These are phyloP conservation scores for Gryon sp. DNA, from an alignment of 1,140 invertebrate species.

Conservation along the genomic window DNA sequence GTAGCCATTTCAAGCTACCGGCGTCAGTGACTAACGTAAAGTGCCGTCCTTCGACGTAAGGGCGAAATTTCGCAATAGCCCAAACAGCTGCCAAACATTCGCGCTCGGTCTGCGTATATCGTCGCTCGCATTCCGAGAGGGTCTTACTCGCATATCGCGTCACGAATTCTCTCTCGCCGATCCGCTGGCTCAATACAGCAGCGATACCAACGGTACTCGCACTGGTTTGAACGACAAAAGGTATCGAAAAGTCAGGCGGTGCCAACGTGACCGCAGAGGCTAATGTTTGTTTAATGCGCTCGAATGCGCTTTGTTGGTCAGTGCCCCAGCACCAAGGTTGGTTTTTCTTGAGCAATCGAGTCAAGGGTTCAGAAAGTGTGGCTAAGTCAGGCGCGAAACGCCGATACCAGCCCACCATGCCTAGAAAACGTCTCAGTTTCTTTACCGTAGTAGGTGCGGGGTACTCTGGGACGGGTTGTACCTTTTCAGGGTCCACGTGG, in stretches of 20 bases:
- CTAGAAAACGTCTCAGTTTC: slow-evolving; percentile 57
- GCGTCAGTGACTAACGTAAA: background rate
- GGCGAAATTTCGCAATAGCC: background rate
- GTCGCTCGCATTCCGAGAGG: background rate
- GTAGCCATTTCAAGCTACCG: slow-evolving; percentile 68
- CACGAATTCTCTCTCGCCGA: slow-evolving; percentile 16
- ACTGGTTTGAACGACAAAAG: background rate
- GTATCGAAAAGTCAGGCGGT: background rate
- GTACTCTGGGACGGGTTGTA: slow-evolving; percentile 17
- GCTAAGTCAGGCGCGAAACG: slow-evolving; percentile 70
- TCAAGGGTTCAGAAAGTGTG: slow-evolving; percentile 9
- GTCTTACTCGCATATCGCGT: slow-evolving; percentile 36
- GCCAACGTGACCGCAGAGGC: background rate
- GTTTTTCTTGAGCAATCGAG: background rate
- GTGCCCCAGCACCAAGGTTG: slow-evolving; percentile 4
- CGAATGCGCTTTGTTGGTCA: background rate
- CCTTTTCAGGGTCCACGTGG: slow-evolving; percentile 18
- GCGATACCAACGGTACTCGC: background rate
- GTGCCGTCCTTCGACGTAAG: background rate
- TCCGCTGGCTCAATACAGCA: background rate
- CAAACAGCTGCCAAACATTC: slow-evolving; percentile 23
- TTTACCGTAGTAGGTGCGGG: slow-evolving; percentile 39
- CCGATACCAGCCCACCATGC: slow-evolving; percentile 68
- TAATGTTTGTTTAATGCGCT: background rate
- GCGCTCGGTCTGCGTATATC: slow-evolving; percentile 46